Conservation (phyloP, 35 echinoderm and acorn worm species). For the Holothuria glaberrima region DNA sequence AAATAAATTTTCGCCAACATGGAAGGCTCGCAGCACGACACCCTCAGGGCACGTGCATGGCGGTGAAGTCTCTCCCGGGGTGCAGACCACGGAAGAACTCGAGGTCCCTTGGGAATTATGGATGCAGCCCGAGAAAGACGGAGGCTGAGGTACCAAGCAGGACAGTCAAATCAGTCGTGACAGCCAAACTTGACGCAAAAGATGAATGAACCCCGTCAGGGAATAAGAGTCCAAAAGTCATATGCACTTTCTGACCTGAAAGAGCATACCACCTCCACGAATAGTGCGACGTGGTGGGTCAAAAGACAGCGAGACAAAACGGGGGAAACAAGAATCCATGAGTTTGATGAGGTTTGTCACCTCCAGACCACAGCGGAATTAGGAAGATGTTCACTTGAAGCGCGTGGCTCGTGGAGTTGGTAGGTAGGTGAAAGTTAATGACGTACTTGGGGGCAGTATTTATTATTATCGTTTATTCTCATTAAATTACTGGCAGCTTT, state of each 20-base stretch:
- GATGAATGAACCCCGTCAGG: conserved; percentile 40
- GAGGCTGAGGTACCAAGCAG: neutral
- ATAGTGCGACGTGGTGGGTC: conserved; percentile 38
- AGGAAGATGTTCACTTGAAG: too few relatives aligned
- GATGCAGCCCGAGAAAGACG: neutral
- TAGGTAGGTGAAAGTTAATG: too few relatives aligned
- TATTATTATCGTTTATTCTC: too few relatives aligned
- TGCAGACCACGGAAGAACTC: conserved; percentile 3
- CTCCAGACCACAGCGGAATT: too few relatives aligned
- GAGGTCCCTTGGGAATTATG: conserved; percentile 23
- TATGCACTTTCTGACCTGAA: neutral
- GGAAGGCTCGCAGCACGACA: conserved; percentile 16
- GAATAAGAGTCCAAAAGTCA: conserved; percentile 4
- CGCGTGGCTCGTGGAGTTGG: too few relatives aligned
- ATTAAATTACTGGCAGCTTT: too few relatives aligned
- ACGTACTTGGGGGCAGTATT: too few relatives aligned
- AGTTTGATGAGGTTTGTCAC: too few relatives aligned
- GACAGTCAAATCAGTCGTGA: conserved; percentile 38
- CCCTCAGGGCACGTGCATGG: conserved; percentile 26
- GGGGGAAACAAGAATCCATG: too few relatives aligned
- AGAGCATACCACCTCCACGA: neutral
- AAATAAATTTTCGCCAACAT: conserved; percentile 10
- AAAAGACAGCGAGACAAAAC: neutral
- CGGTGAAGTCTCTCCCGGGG: conserved; percentile 37
- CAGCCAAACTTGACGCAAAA: conserved; percentile 47